A percentile compares a stretch with the other conserved stretches of the same genome.
phyloP scores from a whole-genome alignment of 2,113 vertebrate genomes.

The Mixornis gularis region DNA sequence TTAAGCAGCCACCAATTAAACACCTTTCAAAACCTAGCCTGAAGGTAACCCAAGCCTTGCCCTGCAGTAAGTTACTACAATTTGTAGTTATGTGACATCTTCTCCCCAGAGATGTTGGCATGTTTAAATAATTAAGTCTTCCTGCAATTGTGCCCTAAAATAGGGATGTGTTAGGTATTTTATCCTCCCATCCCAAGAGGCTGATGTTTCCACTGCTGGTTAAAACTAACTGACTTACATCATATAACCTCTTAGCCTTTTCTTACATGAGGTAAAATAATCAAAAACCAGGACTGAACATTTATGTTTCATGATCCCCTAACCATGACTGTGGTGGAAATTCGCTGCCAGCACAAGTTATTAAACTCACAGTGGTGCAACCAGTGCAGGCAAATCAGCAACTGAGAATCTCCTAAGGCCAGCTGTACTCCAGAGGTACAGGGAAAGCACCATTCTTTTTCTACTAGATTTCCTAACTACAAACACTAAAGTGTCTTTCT shows the following conservation, averaged over 20 bases:
- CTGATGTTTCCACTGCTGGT: background rate
- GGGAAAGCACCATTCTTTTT: background rate
- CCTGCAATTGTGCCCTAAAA: background rate
- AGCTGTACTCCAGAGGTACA: background rate
- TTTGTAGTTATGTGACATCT: background rate
- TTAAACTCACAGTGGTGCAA: background rate
- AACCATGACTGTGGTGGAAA: background rate
- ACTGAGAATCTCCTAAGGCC: background rate
- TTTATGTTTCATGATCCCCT: background rate
- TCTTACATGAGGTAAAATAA: background rate
- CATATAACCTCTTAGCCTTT: background rate
- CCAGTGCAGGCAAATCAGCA: background rate
- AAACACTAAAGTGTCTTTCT: background rate
- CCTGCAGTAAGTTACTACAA: background rate
- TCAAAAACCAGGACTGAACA: background rate
- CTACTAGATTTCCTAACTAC: background rate
- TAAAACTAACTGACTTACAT: background rate
- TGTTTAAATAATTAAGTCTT: conserved; percentile 9
- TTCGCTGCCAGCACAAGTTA: background rate
- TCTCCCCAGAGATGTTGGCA: background rate
- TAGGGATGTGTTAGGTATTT: background rate
- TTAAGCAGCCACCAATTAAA: background rate
- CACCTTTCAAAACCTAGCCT: background rate
- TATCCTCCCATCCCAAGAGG: background rate
- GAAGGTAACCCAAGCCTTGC: background rate